phyloP scores from a whole-genome alignment of 2,797 vertebrate genomes.

The Gymnothorax reevesii region DNA sequence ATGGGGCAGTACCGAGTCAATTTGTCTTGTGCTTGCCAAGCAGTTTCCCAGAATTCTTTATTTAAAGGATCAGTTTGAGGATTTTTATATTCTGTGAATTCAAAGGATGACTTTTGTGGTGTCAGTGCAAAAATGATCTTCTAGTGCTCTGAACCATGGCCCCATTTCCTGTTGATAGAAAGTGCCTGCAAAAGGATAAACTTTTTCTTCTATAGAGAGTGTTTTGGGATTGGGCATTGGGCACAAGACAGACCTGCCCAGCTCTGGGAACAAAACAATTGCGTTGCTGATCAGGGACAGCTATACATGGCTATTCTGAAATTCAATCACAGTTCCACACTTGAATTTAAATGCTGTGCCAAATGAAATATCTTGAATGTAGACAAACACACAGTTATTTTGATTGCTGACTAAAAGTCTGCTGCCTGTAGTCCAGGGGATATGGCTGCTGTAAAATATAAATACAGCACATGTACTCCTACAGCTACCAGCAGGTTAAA shows the following conservation, averaged over 20 bases:
- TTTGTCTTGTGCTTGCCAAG: background rate
- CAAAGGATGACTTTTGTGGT: background rate
- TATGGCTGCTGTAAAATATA: no score
- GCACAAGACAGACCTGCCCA: background rate
- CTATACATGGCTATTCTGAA: background rate
- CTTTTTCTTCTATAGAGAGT: background rate
- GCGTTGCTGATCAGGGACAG: background rate
- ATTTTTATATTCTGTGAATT: background rate
- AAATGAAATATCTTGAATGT: no score
- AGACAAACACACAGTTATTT: no score
- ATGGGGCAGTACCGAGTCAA: background rate
- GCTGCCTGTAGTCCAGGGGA: no score
- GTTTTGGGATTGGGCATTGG: background rate
- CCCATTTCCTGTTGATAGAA: background rate
- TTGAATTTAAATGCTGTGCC: background rate
- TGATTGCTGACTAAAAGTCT: no score
- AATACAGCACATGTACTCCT: no score
- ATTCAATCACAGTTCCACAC: background rate
- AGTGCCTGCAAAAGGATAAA: background rate
- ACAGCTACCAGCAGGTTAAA: no score
- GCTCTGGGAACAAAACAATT: background rate
- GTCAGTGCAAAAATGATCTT: background rate
- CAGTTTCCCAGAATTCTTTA: constrained; percentile 3
- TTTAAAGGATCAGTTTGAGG: background rate
- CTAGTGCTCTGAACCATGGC: background rate